A percentile compares a stretch with the other conserved stretches of the same genome.
Evolutionary conservation across 2,888 invertebrate genomes (phyloP).

Genomic region (Sphaerophoria taeniata): DNA sequence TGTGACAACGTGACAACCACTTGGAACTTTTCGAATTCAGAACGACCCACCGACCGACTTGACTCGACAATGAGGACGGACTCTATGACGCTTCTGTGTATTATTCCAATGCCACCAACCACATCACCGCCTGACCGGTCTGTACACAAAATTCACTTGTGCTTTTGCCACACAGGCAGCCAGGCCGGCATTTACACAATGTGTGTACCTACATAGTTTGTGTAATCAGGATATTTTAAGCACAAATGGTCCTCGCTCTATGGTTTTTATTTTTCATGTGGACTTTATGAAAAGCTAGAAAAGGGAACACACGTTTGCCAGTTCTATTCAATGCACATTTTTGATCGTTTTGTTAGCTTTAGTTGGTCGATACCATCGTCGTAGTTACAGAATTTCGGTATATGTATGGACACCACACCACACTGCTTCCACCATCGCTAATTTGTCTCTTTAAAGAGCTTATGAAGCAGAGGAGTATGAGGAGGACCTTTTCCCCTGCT

Average conservation of each 20-base stretch:
- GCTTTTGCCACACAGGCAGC: no score
- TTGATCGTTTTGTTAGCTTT: slow-evolving; percentile 31
- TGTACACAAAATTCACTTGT: no score
- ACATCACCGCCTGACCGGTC: no score
- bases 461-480: slow-evolving; percentile 25
- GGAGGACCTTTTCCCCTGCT: neutral
- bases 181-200: no score
- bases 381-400: no score
- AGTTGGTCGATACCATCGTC: neutral
- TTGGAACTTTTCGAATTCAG: slow-evolving; percentile 55
- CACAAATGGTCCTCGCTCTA: slow-evolving; percentile 43
- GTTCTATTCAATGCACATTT: slow-evolving; percentile 51
- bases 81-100: no score
- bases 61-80: no score
- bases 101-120: no score
- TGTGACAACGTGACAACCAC: slow-evolving; percentile 71
- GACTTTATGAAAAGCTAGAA: slow-evolving; percentile 32
- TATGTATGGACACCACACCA: neutral
- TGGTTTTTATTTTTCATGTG: slow-evolving; percentile 16
- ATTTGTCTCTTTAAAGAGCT: neutral
- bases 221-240: slow-evolving; percentile 64
- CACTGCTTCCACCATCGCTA: neutral
- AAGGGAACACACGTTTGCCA: slow-evolving; percentile 13
- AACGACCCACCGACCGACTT: neutral
- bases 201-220: slow-evolving; percentile 4